A percentile compares a stretch with the other conserved stretches of the same genome.
phyloP scores from a whole-genome alignment of 2,797 vertebrate genomes.

The Parauchenoglanis ngamensis region DNA sequence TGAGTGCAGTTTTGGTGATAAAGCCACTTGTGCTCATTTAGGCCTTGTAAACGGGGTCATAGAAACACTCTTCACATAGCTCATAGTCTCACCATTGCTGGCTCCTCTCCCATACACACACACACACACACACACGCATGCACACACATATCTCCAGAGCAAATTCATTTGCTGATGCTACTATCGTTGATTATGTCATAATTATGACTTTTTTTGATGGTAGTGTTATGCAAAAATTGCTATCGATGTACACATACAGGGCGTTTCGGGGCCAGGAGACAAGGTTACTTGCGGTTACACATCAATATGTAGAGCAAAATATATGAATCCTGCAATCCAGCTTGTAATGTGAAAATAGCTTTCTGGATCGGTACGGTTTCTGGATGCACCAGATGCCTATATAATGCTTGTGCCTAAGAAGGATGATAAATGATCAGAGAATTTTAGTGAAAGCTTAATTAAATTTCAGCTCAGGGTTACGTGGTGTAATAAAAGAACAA shows the following conservation, averaged over 20 bases:
- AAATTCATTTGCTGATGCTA: too few species aligned
- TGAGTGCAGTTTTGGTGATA: background rate
- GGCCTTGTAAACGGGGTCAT: too few species aligned
- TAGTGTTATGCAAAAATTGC: too few species aligned
- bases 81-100: too few species aligned
- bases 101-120: too few species aligned
- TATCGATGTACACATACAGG: background rate
- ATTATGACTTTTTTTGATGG: background rate
- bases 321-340: background rate
- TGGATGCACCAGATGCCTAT: background rate
- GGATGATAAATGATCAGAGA: slow-evolving; percentile 6
- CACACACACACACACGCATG: too few species aligned
- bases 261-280: background rate
- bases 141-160: background rate
- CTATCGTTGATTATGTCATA: background rate
- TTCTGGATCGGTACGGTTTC: background rate
- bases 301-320: background rate
- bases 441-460: background rate
- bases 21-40: background rate
- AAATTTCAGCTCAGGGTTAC: background rate
- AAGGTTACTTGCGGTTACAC: background rate
- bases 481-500: background rate
- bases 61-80: too few species aligned
- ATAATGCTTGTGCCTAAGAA: background rate
- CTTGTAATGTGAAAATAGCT: background rate